These are phyloP conservation scores for Mnemiopsis leidyi DNA, from an alignment of 37 sponge, comb jelly and placozoan genomes.

Conservation along the genomic window DNA sequence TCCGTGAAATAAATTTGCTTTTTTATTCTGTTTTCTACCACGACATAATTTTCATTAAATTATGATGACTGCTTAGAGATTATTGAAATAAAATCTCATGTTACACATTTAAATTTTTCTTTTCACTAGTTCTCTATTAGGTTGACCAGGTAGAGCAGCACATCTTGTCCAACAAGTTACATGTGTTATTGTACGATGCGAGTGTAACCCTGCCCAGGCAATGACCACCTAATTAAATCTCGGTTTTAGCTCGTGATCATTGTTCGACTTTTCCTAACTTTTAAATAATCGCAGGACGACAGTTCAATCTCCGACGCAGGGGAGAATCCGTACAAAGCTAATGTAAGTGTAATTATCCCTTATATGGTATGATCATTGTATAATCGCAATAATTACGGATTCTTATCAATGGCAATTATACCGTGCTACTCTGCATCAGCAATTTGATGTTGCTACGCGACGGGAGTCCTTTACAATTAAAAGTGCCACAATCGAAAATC, in stretches of 20 bases:
- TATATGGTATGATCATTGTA: conserved; percentile 12
- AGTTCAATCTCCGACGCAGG: conserved; percentile 15
- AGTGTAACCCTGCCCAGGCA: too few species aligned
- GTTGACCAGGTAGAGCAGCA: too few species aligned
- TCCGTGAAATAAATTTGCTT: too few species aligned
- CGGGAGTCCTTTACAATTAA: background rate
- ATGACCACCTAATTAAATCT: background rate
- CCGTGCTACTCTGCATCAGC: background rate
- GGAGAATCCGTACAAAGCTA: background rate
- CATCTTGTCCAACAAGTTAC: too few species aligned
- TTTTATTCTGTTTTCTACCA: too few species aligned
- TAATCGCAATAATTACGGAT: conserved; percentile 11
- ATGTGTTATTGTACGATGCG: too few species aligned
- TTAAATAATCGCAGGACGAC: conserved; percentile 15
- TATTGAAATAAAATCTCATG: too few species aligned
- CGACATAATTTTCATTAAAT: too few species aligned
- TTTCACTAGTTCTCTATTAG: too few species aligned
- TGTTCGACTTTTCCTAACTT: background rate
- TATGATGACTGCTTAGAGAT: too few species aligned
- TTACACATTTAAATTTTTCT: too few species aligned
- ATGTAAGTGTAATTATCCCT: background rate
- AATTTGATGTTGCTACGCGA: background rate
- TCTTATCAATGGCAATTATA: conserved; percentile 30
- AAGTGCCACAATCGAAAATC: background rate
- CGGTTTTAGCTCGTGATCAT: background rate